Base-by-base conservation (phyloP, 2,113 vertebrate species). In the Scolopax mira region DNA sequence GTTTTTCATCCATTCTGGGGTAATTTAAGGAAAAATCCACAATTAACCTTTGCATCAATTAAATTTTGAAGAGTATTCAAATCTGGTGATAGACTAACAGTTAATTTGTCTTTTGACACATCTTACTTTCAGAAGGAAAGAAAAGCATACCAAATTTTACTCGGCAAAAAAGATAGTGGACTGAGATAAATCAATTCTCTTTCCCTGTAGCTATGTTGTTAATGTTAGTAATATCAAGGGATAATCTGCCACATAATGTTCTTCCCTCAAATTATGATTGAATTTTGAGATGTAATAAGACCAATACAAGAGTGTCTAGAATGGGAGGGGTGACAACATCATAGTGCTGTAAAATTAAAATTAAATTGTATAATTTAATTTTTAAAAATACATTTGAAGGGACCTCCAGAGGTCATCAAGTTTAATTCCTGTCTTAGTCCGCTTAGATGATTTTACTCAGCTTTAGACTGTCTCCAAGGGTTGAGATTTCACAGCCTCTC, bases 281-380 rank as follows among this genome's bases (percentile, higher is more conserved):
- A 65, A 48, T 51, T 73, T 70, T 78, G 19, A 42, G 8, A 17
- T 2, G 1, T 9, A 64, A 18, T 64, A 70, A 42, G 58, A 70
- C 4, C 14, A 49, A 60, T 9, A 35, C 27, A 48, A 14, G 5
- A 49, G 4, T 33, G 9, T 51, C 28, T 69, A 54, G 16, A 23
- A 21, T 60, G 9, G 5, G 14, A 78, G 35, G 6, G 2, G 0
- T 33, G 17, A 46, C 24, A 49, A 64, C 7, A 9, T 54, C n/a
- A 44, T 24, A 78, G 21, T 48, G 21, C 23, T 24, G 2, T 49
- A 44, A 2, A 73, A 54, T 10, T 73, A 7, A 6, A 54, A 78
- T 49, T 54, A 28, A 41, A 18, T 49, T 60, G 9, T 54, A 14
- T 18, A 4, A 70, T 65, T 51, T 39, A 28, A 48, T 52, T 71